phyloP scores from a whole-genome alignment of 2,113 vertebrate species.

The Paraplagusia blochii region DNA sequence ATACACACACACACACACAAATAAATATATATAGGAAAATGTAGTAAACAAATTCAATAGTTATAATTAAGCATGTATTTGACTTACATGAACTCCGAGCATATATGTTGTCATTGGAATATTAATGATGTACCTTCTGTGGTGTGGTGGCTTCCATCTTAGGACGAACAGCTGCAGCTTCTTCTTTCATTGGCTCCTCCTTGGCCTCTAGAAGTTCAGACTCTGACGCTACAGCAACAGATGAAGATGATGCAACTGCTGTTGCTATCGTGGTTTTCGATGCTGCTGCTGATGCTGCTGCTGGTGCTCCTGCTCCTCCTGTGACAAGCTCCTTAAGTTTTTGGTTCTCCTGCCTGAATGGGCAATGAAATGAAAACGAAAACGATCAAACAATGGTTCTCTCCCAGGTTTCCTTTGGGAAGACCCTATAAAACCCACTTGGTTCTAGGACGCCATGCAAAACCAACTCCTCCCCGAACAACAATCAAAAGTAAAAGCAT shows the following conservation, averaged over 20 bases:
- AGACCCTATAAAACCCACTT: slow-evolving; percentile 54
- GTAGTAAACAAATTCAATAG: too few species aligned
- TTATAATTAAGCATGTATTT: too few species aligned
- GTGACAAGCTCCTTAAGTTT: slow-evolving; percentile 90
- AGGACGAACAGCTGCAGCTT: slow-evolving; percentile 53
- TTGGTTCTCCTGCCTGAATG: slow-evolving; percentile 85
- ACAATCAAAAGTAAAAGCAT: slow-evolving; percentile 47
- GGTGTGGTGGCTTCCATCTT: slow-evolving; percentile 73
- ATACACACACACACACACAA: too few species aligned
- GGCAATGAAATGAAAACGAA: slow-evolving; percentile 40
- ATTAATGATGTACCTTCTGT: slow-evolving; percentile 79
- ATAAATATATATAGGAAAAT: too few species aligned
- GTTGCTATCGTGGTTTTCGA: background rate
- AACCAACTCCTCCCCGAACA: slow-evolving; percentile 25
- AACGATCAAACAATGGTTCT: background rate
- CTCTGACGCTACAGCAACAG: slow-evolving; percentile 48
- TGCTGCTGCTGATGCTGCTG: slow-evolving; percentile 8
- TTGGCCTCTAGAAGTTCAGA: slow-evolving; percentile 69
- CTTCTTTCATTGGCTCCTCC: slow-evolving; percentile 66
- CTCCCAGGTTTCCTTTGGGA: slow-evolving; percentile 53
- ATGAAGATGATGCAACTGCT: slow-evolving; percentile 5
- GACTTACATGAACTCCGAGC: too few species aligned
- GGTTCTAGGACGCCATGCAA: background rate
- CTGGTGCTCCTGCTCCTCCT: slow-evolving; percentile 58
- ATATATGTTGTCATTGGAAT: too few species aligned